Percentiles rank a stretch among this genome's conserved stretches.
Evolutionary conservation across 35 echinoderm and acorn worm genomes (phyloP).

Genomic region (Eucidaris tribuloides): DNA sequence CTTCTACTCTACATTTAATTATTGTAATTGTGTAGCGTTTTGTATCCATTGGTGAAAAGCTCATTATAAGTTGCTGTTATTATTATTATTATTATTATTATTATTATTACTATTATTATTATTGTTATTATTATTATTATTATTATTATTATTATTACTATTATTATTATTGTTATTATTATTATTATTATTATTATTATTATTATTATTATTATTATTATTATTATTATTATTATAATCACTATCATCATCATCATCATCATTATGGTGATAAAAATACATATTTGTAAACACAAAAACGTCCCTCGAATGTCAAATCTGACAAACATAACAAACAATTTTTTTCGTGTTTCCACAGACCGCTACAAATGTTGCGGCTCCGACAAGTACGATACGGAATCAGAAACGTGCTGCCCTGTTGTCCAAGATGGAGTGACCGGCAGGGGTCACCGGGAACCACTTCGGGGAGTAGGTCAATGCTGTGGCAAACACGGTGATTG

Average conservation of each 20-base stretch:
- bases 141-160: too few relatives aligned
- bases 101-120: too few relatives aligned
- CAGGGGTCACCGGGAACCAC: background rate
- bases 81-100: too few relatives aligned
- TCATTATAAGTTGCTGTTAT: too few relatives aligned
- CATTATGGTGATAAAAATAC: background rate
- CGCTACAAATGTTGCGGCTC: background rate
- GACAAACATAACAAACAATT: background rate
- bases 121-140: too few relatives aligned
- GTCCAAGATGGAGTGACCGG: background rate
- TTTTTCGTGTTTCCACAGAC: background rate
- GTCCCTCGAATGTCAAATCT: background rate
- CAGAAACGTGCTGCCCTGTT: background rate
- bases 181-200: background rate
- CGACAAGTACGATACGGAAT: background rate
- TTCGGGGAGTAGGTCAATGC: conserved; percentile 7
- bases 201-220: background rate
- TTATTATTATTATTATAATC: background rate
- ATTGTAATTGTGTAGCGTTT: too few relatives aligned
- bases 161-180: too few relatives aligned
- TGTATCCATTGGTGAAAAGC: too few relatives aligned
- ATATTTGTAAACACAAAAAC: background rate
- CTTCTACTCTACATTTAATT: too few relatives aligned
- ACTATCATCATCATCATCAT: background rate
- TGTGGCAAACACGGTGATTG: background rate